Evolutionary conservation across 1,140 invertebrate genomes (phyloP).

Genomic region (Druon quercuslanigerum): DNA sequence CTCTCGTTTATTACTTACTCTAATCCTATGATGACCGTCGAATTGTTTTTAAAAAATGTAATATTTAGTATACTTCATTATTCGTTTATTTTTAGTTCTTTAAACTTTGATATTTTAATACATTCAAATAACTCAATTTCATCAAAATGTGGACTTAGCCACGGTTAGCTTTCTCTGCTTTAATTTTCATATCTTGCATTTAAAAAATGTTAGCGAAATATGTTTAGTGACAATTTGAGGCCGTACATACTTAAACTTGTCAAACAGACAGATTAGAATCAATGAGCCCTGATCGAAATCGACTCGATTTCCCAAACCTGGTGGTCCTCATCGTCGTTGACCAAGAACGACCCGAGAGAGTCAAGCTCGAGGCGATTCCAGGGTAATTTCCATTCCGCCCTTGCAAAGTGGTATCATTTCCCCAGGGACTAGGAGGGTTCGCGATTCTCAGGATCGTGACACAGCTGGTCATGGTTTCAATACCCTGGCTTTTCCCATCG

Average conservation of each 20-base stretch:
- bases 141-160: too few relatives aligned
- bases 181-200: too few relatives aligned
- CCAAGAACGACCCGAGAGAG: conserved; percentile 61
- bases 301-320: conserved; percentile 32
- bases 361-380: conserved; percentile 58
- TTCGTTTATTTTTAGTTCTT: too few relatives aligned
- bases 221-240: background rate
- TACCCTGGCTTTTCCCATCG: conserved; percentile 35
- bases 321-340: conserved; percentile 66
- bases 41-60: too few relatives aligned
- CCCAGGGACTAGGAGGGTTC: conserved; percentile 60
- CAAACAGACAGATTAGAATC: conserved; percentile 1
- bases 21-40: too few relatives aligned
- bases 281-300: conserved; percentile 12
- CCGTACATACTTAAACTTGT: background rate
- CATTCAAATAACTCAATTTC: too few relatives aligned
- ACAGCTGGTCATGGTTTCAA: conserved; percentile 58
- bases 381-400: conserved; percentile 73
- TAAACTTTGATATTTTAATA: too few relatives aligned
- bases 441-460: conserved; percentile 53
- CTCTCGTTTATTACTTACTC: too few relatives aligned
- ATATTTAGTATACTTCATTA: too few relatives aligned
- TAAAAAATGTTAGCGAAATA: too few relatives aligned
- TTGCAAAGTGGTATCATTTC: conserved; percentile 75
- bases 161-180: too few relatives aligned